Evolutionary conservation across 2,113 vertebrate genomes (phyloP), one percentile per base, ranked within the genome.

Genomic region (Alectura lathami): DNA sequence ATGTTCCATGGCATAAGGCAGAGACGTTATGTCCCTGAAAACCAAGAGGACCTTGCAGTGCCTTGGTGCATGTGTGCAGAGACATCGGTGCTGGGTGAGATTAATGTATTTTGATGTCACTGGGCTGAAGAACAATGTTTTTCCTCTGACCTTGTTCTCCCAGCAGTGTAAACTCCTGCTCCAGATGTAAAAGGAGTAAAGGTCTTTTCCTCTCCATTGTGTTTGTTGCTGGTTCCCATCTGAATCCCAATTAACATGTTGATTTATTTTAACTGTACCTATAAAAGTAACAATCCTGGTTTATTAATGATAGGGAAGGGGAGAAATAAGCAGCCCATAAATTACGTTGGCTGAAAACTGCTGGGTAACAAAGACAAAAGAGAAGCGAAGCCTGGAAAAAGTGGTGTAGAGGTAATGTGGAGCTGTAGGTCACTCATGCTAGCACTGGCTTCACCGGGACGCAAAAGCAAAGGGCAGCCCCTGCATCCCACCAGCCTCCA

Each of bases 181-280:
- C 48, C 40, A 59, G 29, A 64, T 22, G 50, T 68, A 80, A 63
- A 66, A 81, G 13, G 27, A 89, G 48, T 27, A 81, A 78, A 80
- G 47, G 30, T 59, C 40, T 48, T 38, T 48, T 67, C 50, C 17
- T 77, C 45, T 79, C 59, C 57, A 22, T 34, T 27, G 38, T 4
- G 34, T 40, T 30, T 40, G 34, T 57, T 68, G 34, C 27, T 53
- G 22, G 34, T 30, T 59, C 50, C 26, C 42, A 26, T 40, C 70
- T 81, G 70, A 60, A 73, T 86, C 30, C 62, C 50, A 87, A 17
- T 67, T 85, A 94, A 64, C 21, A 43, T 23, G 50, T 30, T 89
- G 64, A 56, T 93, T 94, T 91, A 68, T 89, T n/a, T 86, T 76
- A 88, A 48, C 36, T 66, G 78, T n/a, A 82, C n/a, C 40, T n/a